These are phyloP conservation scores for Eriosoma lanigerum DNA, from an alignment of 1,140 invertebrate genomes.

Conservation along the genomic window DNA sequence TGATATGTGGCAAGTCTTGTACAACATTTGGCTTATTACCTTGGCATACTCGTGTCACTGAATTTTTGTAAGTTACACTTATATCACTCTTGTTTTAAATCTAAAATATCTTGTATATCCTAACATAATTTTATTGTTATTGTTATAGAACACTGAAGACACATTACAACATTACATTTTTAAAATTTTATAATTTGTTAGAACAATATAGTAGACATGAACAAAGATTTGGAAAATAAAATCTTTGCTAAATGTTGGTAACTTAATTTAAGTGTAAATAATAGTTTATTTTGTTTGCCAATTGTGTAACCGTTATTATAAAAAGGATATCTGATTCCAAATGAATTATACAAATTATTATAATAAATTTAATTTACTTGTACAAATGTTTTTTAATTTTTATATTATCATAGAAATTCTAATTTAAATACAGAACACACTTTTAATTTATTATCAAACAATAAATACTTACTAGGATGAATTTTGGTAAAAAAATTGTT, in stretches of 20 bases:
- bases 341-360: conserved; percentile 28
- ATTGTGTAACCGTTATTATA: neutral
- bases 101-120: neutral
- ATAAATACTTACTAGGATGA: too few relatives aligned
- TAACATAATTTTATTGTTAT: neutral
- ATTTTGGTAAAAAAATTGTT: too few relatives aligned
- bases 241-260: neutral
- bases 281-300: conserved; percentile 13
- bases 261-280: conserved; percentile 26
- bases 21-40: conserved; percentile 43
- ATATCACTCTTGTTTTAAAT: neutral
- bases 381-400: neutral
- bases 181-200: conserved; percentile 33
- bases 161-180: conserved; percentile 27
- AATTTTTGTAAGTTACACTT: conserved; percentile 43
- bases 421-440: too few relatives aligned
- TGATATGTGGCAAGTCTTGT: conserved; percentile 41
- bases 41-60: conserved; percentile 44
- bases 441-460: too few relatives aligned
- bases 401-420: too few relatives aligned
- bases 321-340: neutral
- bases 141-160: conserved; percentile 34
- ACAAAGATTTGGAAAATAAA: conserved; percentile 43
- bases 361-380: neutral
- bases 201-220: conserved; percentile 36